Evolutionary conservation across 1,140 invertebrate genomes (phyloP).

Genomic region (Laodelphax striatellus): DNA sequence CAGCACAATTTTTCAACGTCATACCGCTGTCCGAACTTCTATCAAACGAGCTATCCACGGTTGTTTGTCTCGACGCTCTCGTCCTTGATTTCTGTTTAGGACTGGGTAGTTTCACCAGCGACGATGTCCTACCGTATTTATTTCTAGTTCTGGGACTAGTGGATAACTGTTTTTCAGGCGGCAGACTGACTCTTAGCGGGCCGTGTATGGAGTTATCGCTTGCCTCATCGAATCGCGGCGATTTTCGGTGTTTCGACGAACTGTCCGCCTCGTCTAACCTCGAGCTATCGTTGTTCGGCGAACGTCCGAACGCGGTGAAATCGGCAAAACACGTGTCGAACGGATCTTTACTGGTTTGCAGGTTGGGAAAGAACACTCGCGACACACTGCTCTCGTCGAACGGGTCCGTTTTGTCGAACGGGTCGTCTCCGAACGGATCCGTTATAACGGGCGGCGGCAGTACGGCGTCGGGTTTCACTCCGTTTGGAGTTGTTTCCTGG

Average conservation of each 20-base stretch:
- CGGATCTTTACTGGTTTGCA: conserved; percentile 38
- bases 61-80: conserved; percentile 19
- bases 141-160: conserved; percentile 20
- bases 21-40: conserved; percentile 21
- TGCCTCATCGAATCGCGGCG: conserved; percentile 1
- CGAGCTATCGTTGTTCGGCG: background rate
- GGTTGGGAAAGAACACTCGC: conserved; percentile 7
- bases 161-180: conserved; percentile 40
- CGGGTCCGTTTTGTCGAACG: conserved; percentile 50
- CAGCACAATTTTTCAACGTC: conserved; percentile 13
- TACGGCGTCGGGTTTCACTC: background rate
- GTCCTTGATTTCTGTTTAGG: conserved; percentile 32
- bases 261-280: background rate
- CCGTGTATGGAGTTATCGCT: conserved; percentile 24
- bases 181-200: conserved; percentile 51
- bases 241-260: conserved; percentile 4
- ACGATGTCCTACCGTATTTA: conserved; percentile 17
- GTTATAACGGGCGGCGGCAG: conserved; percentile 17
- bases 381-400: conserved; percentile 42
- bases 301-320: conserved; percentile 23
- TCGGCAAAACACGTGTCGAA: conserved; percentile 43
- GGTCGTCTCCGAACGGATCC: conserved; percentile 59
- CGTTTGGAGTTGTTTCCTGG: background rate
- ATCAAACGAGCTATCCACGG: conserved; percentile 18
- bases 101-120: conserved; percentile 30